Evolutionary conservation across 2,113 vertebrate genomes (phyloP).

Genomic region (Pseudopipra pipra): DNA sequence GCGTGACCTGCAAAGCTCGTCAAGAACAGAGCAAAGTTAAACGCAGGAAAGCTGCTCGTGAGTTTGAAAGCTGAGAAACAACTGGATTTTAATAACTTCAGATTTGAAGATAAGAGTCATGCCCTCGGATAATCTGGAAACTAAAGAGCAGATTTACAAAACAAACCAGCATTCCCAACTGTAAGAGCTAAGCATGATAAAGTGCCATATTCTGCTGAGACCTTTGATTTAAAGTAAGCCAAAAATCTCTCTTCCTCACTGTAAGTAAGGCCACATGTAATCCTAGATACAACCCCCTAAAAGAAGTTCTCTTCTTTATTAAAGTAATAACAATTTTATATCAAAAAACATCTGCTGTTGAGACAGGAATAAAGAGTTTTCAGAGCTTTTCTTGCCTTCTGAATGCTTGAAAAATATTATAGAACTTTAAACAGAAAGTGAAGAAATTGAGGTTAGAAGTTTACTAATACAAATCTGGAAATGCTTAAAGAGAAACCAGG

Average conservation of each 20-base stretch:
- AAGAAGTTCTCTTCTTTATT: background rate
- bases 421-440: background rate
- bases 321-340: background rate
- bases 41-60: background rate
- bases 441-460: background rate
- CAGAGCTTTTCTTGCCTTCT: background rate
- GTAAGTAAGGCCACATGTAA: background rate
- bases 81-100: background rate
- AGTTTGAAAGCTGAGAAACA: background rate
- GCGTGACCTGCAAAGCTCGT: background rate
- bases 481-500: background rate
- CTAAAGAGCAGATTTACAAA: background rate
- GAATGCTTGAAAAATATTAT: background rate
- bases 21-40: constrained; percentile 4
- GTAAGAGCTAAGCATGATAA: background rate
- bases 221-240: background rate
- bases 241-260: background rate
- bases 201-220: background rate
- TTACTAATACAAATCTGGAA: background rate
- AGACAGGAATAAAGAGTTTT: background rate
- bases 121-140: background rate
- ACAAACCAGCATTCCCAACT: background rate
- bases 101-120: background rate
- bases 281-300: background rate
- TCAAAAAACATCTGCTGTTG: background rate